Evolutionary conservation across 2,113 vertebrate genomes (phyloP).

Genomic region (Apodemus speciosus): DNA sequence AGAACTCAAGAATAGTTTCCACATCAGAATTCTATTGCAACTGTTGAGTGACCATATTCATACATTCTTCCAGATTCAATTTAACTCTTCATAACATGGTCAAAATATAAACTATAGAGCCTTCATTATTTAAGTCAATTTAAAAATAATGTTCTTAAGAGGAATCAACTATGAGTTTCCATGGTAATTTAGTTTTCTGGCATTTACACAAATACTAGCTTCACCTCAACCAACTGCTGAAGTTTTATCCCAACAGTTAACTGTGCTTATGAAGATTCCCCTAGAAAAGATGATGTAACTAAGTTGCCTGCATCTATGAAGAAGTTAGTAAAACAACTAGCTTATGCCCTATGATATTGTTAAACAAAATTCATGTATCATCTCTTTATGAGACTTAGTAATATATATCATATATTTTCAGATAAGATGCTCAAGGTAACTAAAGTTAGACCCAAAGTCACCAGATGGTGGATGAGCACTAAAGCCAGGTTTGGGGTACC

Average conservation of each 20-base stretch:
- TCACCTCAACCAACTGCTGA: background rate
- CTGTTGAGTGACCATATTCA: background rate
- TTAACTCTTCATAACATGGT: background rate
- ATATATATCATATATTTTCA: background rate
- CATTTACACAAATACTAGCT: conserved; percentile 8
- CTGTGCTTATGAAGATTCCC: background rate
- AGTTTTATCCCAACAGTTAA: background rate
- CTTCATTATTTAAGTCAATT: background rate
- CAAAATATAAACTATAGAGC: background rate
- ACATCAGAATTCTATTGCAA: background rate
- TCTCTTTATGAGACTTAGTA: background rate
- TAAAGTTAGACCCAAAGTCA: background rate
- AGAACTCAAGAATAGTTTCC: background rate
- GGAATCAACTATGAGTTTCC: background rate
- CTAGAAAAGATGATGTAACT: background rate
- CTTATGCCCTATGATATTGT: background rate
- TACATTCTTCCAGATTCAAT: background rate
- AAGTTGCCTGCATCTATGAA: background rate
- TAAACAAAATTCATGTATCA: background rate
- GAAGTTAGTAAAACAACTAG: background rate
- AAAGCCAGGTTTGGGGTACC: background rate
- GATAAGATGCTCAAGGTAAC: background rate
- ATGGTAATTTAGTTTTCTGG: background rate
- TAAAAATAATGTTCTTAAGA: background rate
- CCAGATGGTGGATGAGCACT: background rate